Evolutionary conservation across 2,888 invertebrate genomes (phyloP), one percentile per base, ranked within the genome.

Genomic region (Acanthacorydalis orientalis): DNA sequence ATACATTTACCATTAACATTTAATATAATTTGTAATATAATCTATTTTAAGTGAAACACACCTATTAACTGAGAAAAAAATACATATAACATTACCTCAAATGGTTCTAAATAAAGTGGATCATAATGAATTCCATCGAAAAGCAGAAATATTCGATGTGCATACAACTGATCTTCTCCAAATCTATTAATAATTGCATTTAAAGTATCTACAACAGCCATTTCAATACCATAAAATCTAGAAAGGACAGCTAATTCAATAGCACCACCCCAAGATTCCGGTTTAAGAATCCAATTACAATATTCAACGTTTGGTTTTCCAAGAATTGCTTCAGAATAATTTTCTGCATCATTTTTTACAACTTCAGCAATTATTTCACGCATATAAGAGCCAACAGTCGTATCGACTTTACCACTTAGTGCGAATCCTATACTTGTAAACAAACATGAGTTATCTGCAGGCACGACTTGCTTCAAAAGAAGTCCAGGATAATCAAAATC

Each of bases 71-170:
- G 9, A 34, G 12, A 11, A 39, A 15, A 37, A 40, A 33, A 46
- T 43, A n/a, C n/a, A n/a, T n/a, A 34, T 15, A 47, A 49, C 72
- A 78, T 76, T 69, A 86, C 87, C 64, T 80, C 75, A 33, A 75
- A 68, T 4, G 84, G 78, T 67, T 93, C 92, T 67, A 91, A 72
- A 60, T 86, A 87, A 10, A 96, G 67, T 0, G 95, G 91, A 67
- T 96, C 96, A 61, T 96, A 96, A 66, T 96, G 96, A 46, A 95
- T 90, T 14, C 95, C 95, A 66, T 95, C 93, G 62, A 93, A 96
- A 45, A 95, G 73, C 6, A 96, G 68, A 60, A 93, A 85, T 4
- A 91, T 88, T 57, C 93, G 68, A 49, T 84, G 75, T 2, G 80
- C 74, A 62, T 87, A 93, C 57, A 81, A 78, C 59, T 83, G 80